phyloP scores from a whole-genome alignment of 2,797 vertebrate species.

The Micrastur ruficollis region DNA sequence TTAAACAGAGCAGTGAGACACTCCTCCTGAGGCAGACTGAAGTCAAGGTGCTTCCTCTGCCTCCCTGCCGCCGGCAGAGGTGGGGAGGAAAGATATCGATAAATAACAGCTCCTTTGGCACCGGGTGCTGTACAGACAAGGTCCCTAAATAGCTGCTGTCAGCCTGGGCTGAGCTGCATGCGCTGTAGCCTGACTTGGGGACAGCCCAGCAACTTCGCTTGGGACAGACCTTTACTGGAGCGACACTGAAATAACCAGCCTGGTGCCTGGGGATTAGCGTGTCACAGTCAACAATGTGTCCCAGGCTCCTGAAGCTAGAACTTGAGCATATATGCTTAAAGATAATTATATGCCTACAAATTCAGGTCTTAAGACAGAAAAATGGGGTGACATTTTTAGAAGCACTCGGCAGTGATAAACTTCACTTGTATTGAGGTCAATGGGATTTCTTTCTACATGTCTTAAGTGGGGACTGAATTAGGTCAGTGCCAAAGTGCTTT shows the following conservation, averaged over 20 bases:
- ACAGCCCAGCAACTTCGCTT: neutral
- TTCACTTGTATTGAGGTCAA: conserved; percentile 10
- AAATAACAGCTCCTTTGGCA: neutral
- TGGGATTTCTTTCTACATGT: conserved; percentile 28
- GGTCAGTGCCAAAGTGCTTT: conserved; percentile 39
- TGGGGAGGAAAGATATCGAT: accelerated
- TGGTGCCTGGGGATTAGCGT: accelerated
- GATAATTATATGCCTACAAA: neutral
- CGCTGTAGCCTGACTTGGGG: neutral
- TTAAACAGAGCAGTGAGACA: neutral
- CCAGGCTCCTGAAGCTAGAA: neutral
- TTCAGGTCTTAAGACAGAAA: neutral
- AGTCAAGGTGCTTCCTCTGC: neutral
- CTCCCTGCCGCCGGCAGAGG: neutral
- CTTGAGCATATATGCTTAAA: neutral
- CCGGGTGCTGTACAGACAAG: neutral
- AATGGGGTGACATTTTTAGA: conserved; percentile 20
- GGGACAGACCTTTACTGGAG: neutral
- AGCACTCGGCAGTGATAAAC: neutral
- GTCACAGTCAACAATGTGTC: accelerated
- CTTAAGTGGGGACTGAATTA: conserved; percentile 27
- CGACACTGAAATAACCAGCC: accelerated
- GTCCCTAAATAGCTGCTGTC: neutral
- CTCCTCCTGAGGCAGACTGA: neutral
- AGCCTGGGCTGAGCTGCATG: neutral